A percentile compares a stretch with the other conserved stretches of the same genome.
Conservation (phyloP, 2,888 invertebrate species). For the Drosophila buzzatii region DNA sequence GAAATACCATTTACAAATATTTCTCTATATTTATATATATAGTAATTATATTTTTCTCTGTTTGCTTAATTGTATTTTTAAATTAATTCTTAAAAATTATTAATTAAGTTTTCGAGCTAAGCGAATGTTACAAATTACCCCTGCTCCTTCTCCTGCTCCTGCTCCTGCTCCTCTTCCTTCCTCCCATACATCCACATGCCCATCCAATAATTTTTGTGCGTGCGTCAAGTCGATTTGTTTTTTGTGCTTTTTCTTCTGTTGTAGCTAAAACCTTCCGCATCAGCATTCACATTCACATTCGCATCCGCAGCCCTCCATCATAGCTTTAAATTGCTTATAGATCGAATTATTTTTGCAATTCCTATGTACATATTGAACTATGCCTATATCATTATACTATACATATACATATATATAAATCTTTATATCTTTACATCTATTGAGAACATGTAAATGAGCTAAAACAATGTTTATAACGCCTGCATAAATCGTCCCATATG, state of each 20-base stretch:
- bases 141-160: too few species aligned
- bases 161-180: too few species aligned
- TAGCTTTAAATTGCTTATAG: constrained; percentile 36
- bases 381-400: constrained; percentile 10
- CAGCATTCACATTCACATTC: background rate
- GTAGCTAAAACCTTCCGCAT: background rate
- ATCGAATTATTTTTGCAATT: constrained; percentile 38
- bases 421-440: constrained; percentile 4
- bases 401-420: constrained; percentile 9
- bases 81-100: constrained; percentile 80
- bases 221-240: constrained; percentile 46
- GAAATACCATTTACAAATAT: background rate
- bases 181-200: too few species aligned
- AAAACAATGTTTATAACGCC: background rate
- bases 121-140: background rate
- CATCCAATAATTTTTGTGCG: background rate
- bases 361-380: constrained; percentile 27
- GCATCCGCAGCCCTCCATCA: constrained; percentile 3
- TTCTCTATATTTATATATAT: background rate
- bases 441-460: constrained; percentile 28
- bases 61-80: constrained; percentile 79
- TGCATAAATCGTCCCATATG: constrained; percentile 3
- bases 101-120: constrained; percentile 57
- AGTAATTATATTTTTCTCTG: background rate
- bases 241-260: constrained; percentile 43